Evolutionary conservation across 2,797 vertebrate genomes (phyloP).

Genomic region (Oceanodroma leucorhoa): DNA sequence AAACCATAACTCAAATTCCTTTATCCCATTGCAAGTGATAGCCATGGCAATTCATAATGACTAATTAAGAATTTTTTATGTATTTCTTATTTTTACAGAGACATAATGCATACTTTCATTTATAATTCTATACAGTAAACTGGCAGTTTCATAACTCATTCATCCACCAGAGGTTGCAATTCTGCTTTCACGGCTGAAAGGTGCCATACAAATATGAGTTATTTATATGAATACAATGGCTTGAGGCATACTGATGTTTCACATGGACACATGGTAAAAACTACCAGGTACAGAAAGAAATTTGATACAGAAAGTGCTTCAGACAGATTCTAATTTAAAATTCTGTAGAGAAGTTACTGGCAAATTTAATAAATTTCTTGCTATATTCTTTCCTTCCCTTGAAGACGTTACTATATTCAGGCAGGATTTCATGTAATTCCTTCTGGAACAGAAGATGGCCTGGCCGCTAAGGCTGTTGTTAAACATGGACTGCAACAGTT

Average conservation of each 20-base stretch:
- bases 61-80: not conserved
- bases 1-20: not conserved
- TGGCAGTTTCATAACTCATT: conserved; percentile 47
- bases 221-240: not conserved
- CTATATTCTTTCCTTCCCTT: not conserved
- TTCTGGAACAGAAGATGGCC: not conserved
- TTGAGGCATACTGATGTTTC: not conserved
- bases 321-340: conserved; percentile 31
- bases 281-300: not conserved
- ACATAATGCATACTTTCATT: not conserved
- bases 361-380: not conserved
- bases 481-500: not conserved
- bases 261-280: not conserved
- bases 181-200: conserved; percentile 35
- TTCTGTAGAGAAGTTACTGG: not conserved
- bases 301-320: not conserved
- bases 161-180: conserved; percentile 63
- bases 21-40: not conserved
- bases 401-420: not conserved
- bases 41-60: not conserved
- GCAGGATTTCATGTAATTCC: not conserved
- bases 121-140: not conserved
- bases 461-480: not conserved
- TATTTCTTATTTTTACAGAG: not conserved
- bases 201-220: conserved; percentile 14